A percentile compares a stretch with the other conserved stretches of the same genome.
phyloP scores from a whole-genome alignment of 2,888 invertebrate genomes.

The Cacoxenus indagator region DNA sequence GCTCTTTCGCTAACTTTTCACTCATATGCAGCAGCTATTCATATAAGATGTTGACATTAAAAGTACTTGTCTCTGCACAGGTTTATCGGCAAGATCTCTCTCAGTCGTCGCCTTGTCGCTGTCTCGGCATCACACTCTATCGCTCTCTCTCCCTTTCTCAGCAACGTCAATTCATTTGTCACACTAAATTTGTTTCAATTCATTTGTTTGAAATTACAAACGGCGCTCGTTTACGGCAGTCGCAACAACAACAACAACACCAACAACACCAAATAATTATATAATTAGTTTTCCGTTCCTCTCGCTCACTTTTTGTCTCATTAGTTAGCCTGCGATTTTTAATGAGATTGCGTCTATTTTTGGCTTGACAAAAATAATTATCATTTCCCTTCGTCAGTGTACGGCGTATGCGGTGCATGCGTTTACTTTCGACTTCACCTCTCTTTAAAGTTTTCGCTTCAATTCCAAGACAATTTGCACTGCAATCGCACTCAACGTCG shows the following conservation, averaged over 20 bases:
- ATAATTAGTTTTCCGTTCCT: constrained; percentile 27
- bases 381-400: constrained; percentile 60
- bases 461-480: constrained; percentile 42
- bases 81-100: too few species aligned
- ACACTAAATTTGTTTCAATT: constrained; percentile 69
- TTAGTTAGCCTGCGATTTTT: constrained; percentile 44
- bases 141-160: background rate
- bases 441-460: constrained; percentile 40
- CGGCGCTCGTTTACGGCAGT: constrained; percentile 6
- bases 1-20: too few species aligned
- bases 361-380: constrained; percentile 62
- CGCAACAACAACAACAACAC: background rate
- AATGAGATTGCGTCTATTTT: constrained; percentile 67
- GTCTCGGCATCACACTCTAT: constrained; percentile 19
- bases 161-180: constrained; percentile 63
- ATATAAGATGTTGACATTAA: too few species aligned
- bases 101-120: too few species aligned
- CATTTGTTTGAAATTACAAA: constrained; percentile 57
- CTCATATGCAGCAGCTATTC: too few species aligned
- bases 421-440: background rate
- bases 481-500: constrained; percentile 28
- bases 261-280: constrained; percentile 60
- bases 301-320: constrained; percentile 23
- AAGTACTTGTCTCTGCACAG: too few species aligned
- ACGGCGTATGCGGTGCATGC: constrained; percentile 50